phyloP scores from a whole-genome alignment of 2,888 invertebrate genomes.

The Apotomis turbidana region DNA sequence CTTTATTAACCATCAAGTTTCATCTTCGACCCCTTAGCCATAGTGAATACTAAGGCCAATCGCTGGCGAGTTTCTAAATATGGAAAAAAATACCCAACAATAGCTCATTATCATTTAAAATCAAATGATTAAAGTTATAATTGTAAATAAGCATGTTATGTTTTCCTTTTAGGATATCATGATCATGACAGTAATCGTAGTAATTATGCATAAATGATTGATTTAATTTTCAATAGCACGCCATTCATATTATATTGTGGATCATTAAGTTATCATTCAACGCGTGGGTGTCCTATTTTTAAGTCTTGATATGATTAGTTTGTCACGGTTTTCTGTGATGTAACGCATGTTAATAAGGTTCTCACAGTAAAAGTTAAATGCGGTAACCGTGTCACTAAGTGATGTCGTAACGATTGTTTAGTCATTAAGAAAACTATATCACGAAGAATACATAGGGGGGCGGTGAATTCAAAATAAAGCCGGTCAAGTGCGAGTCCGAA shows the following conservation, averaged over 20 bases:
- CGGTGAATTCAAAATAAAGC: neutral
- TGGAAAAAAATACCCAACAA: too few relatives aligned
- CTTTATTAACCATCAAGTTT: too few relatives aligned
- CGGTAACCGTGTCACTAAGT: constrained; percentile 37
- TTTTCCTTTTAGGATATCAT: too few relatives aligned
- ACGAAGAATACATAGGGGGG: neutral
- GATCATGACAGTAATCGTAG: too few relatives aligned
- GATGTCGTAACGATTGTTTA: constrained; percentile 30
- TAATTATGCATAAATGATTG: neutral
- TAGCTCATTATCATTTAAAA: too few relatives aligned
- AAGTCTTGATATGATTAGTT: constrained; percentile 12
- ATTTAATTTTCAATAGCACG: constrained; percentile 4
- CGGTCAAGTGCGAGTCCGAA: too few relatives aligned
- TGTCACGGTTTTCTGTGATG: constrained; percentile 36
- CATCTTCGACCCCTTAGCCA: too few relatives aligned
- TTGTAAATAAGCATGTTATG: too few relatives aligned
- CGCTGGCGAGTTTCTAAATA: too few relatives aligned
- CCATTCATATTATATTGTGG: constrained; percentile 1
- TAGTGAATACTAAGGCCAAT: too few relatives aligned
- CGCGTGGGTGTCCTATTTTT: constrained; percentile 1
- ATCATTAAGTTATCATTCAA: constrained; percentile 13
- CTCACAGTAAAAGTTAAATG: constrained; percentile 39
- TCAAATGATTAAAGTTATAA: too few relatives aligned
- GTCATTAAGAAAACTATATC: neutral
- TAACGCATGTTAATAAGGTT: constrained; percentile 42